A percentile compares a stretch with the other conserved stretches of the same genome.
Conservation (phyloP, 1,140 invertebrate species). For the silkworm (Bombyx mori) region ASM3026992v2 NC_085111.1:8871001-8871500, state of each 20-base stretch:
- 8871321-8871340: slow-evolving; percentile 39
- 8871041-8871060: slow-evolving; percentile 47
- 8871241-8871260: slow-evolving; percentile 74
- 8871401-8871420: too few relatives aligned
- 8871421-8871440: too few relatives aligned
- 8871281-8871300: too few relatives aligned
- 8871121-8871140: slow-evolving; percentile 98
- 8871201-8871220: slow-evolving; percentile 90
- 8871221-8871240: slow-evolving; percentile 84
- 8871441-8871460: too few relatives aligned
- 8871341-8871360: too few relatives aligned
- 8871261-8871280: slow-evolving; percentile 8
- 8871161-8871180: slow-evolving; percentile 95
- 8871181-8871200: slow-evolving; percentile 90
- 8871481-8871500: too few relatives aligned
- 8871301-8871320: too few relatives aligned
- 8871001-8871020: slow-evolving; percentile 62
- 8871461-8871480: too few relatives aligned
- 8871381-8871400: too few relatives aligned
- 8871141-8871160: slow-evolving; percentile 98
- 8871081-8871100: slow-evolving; percentile 83
- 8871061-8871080: slow-evolving; percentile 71
- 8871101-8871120: slow-evolving; percentile 91
- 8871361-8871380: too few relatives aligned
- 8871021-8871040: slow-evolving; percentile 61